Base-by-base conservation (phyloP, 2,888 invertebrate genomes). In the Phengaris arion region DNA sequence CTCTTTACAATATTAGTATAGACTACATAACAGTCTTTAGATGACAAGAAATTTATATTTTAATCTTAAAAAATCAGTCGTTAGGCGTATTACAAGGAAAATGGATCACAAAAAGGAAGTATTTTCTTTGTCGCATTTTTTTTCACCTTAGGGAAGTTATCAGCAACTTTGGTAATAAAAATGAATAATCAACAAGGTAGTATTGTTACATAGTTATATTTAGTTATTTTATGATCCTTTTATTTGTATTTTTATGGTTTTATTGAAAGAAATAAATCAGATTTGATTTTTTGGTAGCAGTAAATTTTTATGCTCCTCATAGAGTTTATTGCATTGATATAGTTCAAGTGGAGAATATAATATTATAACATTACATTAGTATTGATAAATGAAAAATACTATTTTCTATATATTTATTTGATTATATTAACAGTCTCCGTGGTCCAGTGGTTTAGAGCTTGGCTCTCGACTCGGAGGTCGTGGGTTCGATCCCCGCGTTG, bases 151-250 rank as follows among this genome's bases (percentile, higher is more conserved):
- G 22, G 22, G n/a, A 22, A 8, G 57, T 57, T 8, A 59, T 10
- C 9, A 22, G 22, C 22, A 59, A 22, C 22, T 59, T 59, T 59
- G 59, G 22, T 2, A 59, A 59, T 59, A 59, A 59, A 52, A 57
- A 22, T 22, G 57, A 57, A 57, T 57, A 57, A 57, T n/a, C 22
- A 59, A 59, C 22, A 59, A 59, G 59, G 10, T 52, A 52, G 22
- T 59, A 10, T 59, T 59, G 22, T 59, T 59, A 59, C 22, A 59
- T 22, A 10, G 59, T 59, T 70, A 52, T 59, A 51, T 75, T 73
- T 64, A 64, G 64, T 73, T 75, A 72, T 57, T 73, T 72, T 75
- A 59, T 59, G 59, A 22, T 22, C 59, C 22, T 59, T 22, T 59
- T 59, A 59, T 59, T 22, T 59, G 59, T 59, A 10, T 22, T 59